These are phyloP conservation scores for Coenobita brevimanus DNA, from an alignment of 1,140 invertebrate species.

Conservation along the genomic window DNA sequence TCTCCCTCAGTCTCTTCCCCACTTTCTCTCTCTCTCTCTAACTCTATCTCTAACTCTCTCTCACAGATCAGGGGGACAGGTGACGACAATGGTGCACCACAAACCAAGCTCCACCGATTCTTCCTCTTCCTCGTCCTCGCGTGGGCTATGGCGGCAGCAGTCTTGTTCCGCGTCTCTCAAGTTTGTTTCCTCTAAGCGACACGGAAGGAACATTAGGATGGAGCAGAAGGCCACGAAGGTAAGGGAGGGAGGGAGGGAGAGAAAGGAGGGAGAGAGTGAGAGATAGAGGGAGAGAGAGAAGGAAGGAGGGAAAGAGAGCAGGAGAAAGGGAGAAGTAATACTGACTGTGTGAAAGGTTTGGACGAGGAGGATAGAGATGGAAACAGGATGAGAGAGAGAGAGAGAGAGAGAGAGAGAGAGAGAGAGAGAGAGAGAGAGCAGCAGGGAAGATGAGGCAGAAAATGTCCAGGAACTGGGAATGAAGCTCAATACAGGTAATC, in stretches of 20 bases:
- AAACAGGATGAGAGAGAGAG: neutral
- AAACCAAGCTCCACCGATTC: constrained; percentile 22
- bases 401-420: constrained; percentile 27
- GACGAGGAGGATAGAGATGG: neutral
- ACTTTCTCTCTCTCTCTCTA: neutral
- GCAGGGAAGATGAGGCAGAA: neutral
- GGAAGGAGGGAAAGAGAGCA: neutral
- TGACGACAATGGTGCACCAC: constrained; percentile 44
- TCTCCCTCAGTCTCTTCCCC: neutral
- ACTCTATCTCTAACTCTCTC: neutral
- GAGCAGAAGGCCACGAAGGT: constrained; percentile 95
- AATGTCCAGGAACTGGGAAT: neutral
- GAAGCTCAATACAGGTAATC: neutral
- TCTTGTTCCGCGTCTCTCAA: constrained; percentile 84
- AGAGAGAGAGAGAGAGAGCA: constrained; percentile 35
- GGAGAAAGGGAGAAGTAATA: neutral
- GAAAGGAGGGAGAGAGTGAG: neutral
- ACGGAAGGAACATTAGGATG: constrained; percentile 85
- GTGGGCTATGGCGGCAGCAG: constrained; percentile 77
- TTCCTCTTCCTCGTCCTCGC: constrained; percentile 73
- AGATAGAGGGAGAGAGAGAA: neutral
- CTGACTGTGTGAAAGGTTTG: neutral
- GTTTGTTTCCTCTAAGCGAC: constrained; percentile 84
- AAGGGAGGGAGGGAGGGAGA: too few species aligned
- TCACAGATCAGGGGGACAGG: constrained; percentile 50